Conservation (phyloP, 2,113 vertebrate genomes). For the Amphilophus citrinellus region DNA sequence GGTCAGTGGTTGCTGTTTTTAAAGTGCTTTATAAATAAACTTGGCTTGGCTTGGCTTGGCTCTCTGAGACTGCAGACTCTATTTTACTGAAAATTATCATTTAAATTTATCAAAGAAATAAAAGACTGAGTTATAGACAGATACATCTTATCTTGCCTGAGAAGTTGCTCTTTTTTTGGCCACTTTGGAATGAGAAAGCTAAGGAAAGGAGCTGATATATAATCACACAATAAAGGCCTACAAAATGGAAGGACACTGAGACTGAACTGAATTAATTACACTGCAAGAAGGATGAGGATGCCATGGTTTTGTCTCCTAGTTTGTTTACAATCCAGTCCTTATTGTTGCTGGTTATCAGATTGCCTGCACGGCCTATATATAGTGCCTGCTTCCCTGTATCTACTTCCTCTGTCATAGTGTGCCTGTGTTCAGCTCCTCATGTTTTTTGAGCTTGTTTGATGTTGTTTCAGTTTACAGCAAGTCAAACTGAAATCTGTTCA, state of each 20-base stretch:
- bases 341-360: slow-evolving; percentile 2
- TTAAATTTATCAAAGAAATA: background rate
- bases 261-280: background rate
- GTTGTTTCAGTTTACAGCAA: background rate
- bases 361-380: background rate
- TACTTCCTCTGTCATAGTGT: background rate
- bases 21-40: too few species aligned
- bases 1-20: too few species aligned
- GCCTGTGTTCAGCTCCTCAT: background rate
- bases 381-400: background rate
- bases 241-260: background rate
- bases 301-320: background rate
- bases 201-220: background rate
- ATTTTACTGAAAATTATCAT: background rate
- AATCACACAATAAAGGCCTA: background rate
- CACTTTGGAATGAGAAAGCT: background rate
- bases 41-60: too few species aligned
- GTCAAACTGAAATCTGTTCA: background rate
- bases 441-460: background rate
- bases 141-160: background rate
- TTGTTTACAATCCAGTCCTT: background rate
- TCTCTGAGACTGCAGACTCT: background rate
- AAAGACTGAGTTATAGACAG: background rate
- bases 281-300: background rate
- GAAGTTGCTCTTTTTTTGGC: background rate